Conservation (phyloP, 2,888 invertebrate species). For the Caenorhabditis doughertyi region DNA sequence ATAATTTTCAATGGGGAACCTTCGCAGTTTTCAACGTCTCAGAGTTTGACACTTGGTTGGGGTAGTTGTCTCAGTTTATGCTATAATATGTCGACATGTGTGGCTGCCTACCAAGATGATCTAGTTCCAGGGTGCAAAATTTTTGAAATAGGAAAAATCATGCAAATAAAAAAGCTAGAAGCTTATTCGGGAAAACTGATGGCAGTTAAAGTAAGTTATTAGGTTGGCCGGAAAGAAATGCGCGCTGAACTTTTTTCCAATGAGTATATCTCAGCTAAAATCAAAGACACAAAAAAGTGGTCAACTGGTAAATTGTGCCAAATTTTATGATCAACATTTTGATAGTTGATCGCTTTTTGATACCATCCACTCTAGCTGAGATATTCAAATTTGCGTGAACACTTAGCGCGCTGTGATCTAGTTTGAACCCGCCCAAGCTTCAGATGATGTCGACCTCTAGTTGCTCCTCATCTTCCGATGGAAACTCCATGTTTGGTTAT, state of each 20-base stretch:
- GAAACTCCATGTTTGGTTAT: not conserved
- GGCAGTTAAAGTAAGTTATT: constrained; percentile 19
- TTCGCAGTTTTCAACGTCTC: too few species aligned
- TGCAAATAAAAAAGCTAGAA: not conserved
- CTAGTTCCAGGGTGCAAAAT: not conserved
- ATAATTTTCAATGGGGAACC: not conserved
- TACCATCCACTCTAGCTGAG: too few species aligned
- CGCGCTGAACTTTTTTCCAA: too few species aligned
- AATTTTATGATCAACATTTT: too few species aligned
- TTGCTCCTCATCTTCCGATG: not conserved
- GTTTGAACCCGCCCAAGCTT: not conserved
- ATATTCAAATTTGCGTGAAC: too few species aligned
- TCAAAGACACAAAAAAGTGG: too few species aligned
- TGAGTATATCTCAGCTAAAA: too few species aligned
- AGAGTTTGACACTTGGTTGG: too few species aligned
- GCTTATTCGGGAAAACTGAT: constrained; percentile 5
- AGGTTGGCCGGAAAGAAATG: too few species aligned
- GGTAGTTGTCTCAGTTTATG: not conserved
- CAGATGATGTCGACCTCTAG: not conserved
- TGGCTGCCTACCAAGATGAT: not conserved
- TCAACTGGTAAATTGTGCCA: too few species aligned
- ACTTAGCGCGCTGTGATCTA: not conserved
- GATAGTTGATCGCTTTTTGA: too few species aligned
- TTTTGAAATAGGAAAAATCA: constrained; percentile 4
- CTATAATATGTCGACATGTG: not conserved